Base-by-base conservation (phyloP, 2,888 invertebrate genomes). In the Philopedon plagiatum region DNA sequence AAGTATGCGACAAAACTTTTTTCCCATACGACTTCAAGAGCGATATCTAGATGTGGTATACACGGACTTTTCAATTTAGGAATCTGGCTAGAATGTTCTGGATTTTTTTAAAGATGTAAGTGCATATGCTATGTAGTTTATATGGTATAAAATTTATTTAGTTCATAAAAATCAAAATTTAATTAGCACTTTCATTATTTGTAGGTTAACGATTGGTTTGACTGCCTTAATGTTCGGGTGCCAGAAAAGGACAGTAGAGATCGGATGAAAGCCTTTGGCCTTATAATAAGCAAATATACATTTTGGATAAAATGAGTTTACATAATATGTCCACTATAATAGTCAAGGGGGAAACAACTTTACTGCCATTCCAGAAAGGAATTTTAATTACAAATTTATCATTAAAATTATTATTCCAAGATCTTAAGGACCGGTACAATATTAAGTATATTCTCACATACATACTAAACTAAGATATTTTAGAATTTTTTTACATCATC, bases 401-500 rank as follows among this genome's bases (percentile, higher is more conserved):
- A 18, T 49, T 63, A 23, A 13, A 46, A 49, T 11, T n/a, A 21
- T 49, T 63, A 19, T 54, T 26, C 29, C 15, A 44, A 29, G 56
- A 71, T 19, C 5, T 71, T 13, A 49, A 66, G 37, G 19, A 46
- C 9, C 32, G 69, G 29, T 78, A 63, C 65, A 29, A 66, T 18
- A 65, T 67, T 18, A 68, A 74, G 69, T 77, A 77, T 46, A 32
- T 79, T 7, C 67, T 78, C 34, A 78, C 76, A 9, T 76, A 76
- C 34, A 63, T 75, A 18, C 62, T 80, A 15, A 80, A 80, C 57
- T 77, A 78, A 46, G 79, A 79, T 67, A 75, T 78, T 19, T 46
- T 78, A 15, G 77, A 78, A 67, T 75, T 73, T 39, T 76, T 78
- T 63, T 76, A 15, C 70, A 78, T 46, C 76, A 78, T 56, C 75